A percentile compares a stretch with the other conserved stretches of the same genome.
Evolutionary conservation across 2,888 invertebrate genomes (phyloP).

Genomic region (Drosophila putrida): DNA sequence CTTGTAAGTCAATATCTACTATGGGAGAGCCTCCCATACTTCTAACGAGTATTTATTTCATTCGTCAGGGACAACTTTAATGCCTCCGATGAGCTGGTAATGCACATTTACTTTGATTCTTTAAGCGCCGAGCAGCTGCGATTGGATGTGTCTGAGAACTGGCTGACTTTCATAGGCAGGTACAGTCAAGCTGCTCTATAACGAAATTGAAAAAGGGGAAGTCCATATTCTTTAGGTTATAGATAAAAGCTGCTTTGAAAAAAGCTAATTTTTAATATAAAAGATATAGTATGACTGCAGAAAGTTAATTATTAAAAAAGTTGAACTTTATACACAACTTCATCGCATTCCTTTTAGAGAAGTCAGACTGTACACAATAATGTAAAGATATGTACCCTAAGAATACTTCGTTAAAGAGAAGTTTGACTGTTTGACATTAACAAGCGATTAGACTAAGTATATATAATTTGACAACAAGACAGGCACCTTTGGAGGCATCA

Average conservation of each 20-base stretch:
- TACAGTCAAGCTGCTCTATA: slow-evolving; percentile 3
- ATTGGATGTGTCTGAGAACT: slow-evolving; percentile 88
- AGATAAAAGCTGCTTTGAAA: too few species aligned
- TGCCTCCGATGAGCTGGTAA: slow-evolving; percentile 86
- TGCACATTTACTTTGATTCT: slow-evolving; percentile 89
- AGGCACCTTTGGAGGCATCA: slow-evolving; percentile 90
- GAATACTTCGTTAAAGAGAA: slow-evolving; percentile 3
- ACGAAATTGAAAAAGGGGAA: not conserved
- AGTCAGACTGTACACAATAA: too few species aligned
- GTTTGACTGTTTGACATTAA: slow-evolving; percentile 8
- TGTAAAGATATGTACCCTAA: not conserved
- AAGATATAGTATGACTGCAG: too few species aligned
- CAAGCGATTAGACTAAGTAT: slow-evolving; percentile 7
- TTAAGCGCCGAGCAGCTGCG: slow-evolving; percentile 88
- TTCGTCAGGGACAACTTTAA: slow-evolving; percentile 56
- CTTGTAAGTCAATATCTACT: slow-evolving; percentile 77
- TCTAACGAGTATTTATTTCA: not conserved
- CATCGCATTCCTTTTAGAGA: too few species aligned
- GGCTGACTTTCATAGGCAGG: slow-evolving; percentile 89
- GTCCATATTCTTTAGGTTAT: too few species aligned
- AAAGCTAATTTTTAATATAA: too few species aligned
- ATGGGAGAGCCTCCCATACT: too few species aligned
- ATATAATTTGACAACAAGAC: slow-evolving; percentile 40
- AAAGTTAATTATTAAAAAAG: too few species aligned
- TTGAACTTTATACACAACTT: too few species aligned